Evolutionary conservation across 2,113 vertebrate genomes (phyloP).

Genomic region (Empidonax alnorum): DNA sequence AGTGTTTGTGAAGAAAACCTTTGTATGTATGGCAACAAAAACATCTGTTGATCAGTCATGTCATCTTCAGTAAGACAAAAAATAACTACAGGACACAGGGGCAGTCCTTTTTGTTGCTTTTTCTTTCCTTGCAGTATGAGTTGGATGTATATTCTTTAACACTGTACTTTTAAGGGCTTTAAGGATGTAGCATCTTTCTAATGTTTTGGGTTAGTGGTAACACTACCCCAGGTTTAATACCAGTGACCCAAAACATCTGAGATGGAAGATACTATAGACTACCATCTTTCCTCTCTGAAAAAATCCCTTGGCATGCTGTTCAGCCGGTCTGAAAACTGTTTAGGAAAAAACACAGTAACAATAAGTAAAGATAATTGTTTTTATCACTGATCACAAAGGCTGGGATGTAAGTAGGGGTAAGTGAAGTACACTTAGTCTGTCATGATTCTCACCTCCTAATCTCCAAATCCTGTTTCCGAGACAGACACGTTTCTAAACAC

Average conservation of each 20-base stretch:
- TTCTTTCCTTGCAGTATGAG: not conserved
- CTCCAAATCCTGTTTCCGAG: not conserved
- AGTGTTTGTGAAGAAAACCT: not conserved
- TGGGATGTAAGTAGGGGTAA: not conserved
- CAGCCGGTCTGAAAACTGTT: not conserved
- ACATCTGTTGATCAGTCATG: not conserved
- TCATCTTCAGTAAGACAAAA: not conserved
- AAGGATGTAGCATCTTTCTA: not conserved
- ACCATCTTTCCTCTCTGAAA: not conserved
- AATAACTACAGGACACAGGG: not conserved
- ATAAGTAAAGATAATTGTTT: not conserved
- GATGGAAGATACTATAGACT: not conserved
- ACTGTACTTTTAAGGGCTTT: not conserved
- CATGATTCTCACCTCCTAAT: not conserved
- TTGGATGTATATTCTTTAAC: not conserved
- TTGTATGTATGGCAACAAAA: not conserved
- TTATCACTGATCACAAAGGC: too few relatives aligned
- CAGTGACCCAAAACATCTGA: not conserved
- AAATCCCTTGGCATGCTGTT: not conserved
- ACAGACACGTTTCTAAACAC: not conserved
- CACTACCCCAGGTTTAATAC: not conserved
- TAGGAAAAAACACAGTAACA: not conserved
- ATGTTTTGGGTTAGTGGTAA: not conserved
- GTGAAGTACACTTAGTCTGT: not conserved
- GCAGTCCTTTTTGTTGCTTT: not conserved